phyloP scores from a whole-genome alignment of 1,140 invertebrate species.

The Ptiloglossa arizonensis region DNA sequence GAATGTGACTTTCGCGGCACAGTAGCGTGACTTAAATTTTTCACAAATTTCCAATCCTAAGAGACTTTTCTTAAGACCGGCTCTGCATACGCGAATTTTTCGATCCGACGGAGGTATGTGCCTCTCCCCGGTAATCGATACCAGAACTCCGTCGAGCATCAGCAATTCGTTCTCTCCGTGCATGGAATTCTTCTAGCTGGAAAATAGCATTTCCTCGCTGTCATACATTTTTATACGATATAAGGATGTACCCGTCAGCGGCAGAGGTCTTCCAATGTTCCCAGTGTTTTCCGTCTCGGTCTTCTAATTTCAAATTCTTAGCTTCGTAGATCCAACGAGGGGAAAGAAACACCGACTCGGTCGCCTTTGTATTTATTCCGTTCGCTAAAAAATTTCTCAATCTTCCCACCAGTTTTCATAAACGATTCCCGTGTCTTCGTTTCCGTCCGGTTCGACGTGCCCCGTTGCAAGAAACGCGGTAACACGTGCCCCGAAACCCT shows the following conservation, averaged over 20 bases:
- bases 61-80: conserved; percentile 23
- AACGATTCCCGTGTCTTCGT: too few relatives aligned
- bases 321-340: not conserved
- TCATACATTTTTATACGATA: conserved; percentile 55
- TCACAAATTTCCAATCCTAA: conserved; percentile 31
- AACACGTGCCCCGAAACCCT: not conserved
- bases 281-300: conserved; percentile 4
- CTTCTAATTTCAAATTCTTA: not conserved
- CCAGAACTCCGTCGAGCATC: conserved; percentile 60
- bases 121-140: conserved; percentile 39
- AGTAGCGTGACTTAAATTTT: conserved; percentile 17
- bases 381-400: too few relatives aligned
- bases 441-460: too few relatives aligned
- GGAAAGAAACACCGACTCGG: too few relatives aligned
- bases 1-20: not conserved
- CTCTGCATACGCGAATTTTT: conserved; percentile 53
- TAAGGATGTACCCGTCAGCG: conserved; percentile 43
- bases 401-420: too few relatives aligned
- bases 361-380: too few relatives aligned
- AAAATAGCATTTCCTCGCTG: conserved; percentile 52
- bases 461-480: too few relatives aligned
- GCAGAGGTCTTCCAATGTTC: conserved; percentile 29
- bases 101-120: conserved; percentile 15
- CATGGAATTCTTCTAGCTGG: conserved; percentile 52
- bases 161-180: conserved; percentile 60